Percentiles rank a stretch among this genome's conserved stretches.
phyloP scores from a whole-genome alignment of 2,888 invertebrate species.

The Pseudococcus longispinus region DNA sequence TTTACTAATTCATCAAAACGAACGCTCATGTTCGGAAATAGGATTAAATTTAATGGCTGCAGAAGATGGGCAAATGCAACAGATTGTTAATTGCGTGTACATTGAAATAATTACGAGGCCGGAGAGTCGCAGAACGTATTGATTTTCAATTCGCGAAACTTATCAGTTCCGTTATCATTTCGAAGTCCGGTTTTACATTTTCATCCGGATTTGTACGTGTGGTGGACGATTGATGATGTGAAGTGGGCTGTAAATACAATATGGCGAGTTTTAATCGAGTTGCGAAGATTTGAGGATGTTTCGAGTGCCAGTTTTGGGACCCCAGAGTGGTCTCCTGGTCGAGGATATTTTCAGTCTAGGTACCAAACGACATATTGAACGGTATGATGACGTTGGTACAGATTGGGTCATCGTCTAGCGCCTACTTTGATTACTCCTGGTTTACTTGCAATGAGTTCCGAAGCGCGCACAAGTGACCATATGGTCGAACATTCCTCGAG shows the following conservation, averaged over 20 bases:
- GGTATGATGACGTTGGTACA: not conserved
- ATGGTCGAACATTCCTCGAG: conserved; percentile 55
- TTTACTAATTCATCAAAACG: not conserved
- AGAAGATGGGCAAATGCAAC: not conserved
- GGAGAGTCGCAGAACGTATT: not conserved
- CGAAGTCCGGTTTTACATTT: not conserved
- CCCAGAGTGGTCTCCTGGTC: no score
- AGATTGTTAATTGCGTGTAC: not conserved
- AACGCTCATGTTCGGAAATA: not conserved
- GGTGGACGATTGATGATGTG: not conserved
- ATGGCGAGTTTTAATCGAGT: not conserved
- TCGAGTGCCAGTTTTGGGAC: not conserved
- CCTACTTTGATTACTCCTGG: conserved; percentile 52
- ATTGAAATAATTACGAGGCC: not conserved
- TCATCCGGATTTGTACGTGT: not conserved
- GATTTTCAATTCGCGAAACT: not conserved
- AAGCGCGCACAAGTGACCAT: conserved; percentile 55
- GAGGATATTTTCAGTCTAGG: not conserved
- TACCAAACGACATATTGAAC: no score
- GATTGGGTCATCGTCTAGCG: not conserved
- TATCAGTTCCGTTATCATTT: conserved; percentile 7
- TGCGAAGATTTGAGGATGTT: not conserved
- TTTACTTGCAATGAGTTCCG: conserved; percentile 45
- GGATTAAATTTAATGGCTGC: not conserved
- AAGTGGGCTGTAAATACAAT: not conserved